These are phyloP conservation scores for Automeris io DNA, from an alignment of 2,888 invertebrate species.

Conservation along the genomic window DNA sequence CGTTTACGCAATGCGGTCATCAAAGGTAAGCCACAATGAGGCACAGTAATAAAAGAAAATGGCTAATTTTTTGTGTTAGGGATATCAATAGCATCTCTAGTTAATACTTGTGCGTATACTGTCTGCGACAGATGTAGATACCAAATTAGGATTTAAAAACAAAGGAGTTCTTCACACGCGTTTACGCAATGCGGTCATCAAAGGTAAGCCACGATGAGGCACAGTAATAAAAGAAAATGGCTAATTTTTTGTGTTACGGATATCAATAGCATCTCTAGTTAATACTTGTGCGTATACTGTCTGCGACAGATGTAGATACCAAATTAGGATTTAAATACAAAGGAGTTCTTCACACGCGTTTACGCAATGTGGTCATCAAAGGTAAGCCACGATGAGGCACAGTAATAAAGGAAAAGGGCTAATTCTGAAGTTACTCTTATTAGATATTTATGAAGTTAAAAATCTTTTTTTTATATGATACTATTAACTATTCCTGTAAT, in stretches of 20 bases:
- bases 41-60: too few species aligned
- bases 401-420: background rate
- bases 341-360: background rate
- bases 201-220: background rate
- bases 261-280: too few species aligned
- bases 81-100: too few species aligned
- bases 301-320: background rate
- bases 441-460: too few species aligned
- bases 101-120: background rate
- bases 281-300: background rate
- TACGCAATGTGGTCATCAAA: background rate
- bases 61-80: too few species aligned
- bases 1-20: too few species aligned
- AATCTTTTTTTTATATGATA: too few species aligned
- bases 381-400: background rate
- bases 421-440: background rate
- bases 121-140: background rate
- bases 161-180: background rate
- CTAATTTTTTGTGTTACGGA: too few species aligned
- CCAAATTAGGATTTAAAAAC: background rate
- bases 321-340: slow-evolving; percentile 1
- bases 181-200: slow-evolving; percentile 1
- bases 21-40: too few species aligned
- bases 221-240: background rate
- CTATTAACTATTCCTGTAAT: too few species aligned